A percentile compares a stretch with the other conserved stretches of the same genome.
Conservation (phyloP, 2,113 vertebrate species). For the Menidia beryllina region DNA sequence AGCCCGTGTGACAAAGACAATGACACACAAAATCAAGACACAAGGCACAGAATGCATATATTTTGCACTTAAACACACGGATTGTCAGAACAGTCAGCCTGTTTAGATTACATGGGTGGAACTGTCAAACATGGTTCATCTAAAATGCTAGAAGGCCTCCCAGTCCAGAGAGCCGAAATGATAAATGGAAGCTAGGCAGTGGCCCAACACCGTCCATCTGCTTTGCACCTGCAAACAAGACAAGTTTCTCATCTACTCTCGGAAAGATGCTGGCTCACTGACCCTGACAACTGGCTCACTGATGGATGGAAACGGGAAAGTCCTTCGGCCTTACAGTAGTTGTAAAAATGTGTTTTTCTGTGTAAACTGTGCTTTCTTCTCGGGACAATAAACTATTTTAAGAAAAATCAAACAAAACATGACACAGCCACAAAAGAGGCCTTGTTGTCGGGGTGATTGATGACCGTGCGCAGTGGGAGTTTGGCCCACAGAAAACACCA, state of each 20-base stretch:
- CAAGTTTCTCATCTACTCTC: background rate
- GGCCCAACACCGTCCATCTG: conserved; percentile 51
- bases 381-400: conserved; percentile 2
- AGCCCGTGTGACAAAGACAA: no score
- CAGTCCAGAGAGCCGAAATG: conserved; percentile 31
- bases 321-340: background rate
- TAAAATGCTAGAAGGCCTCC: conserved; percentile 30
- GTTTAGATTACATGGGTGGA: conserved; percentile 50
- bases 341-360: conserved; percentile 6
- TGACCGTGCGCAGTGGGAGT: conserved; percentile 50
- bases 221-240: conserved; percentile 49
- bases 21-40: background rate
- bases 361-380: conserved; percentile 2
- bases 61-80: conserved; percentile 40
- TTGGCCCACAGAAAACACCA: conserved; percentile 30
- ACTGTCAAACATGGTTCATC: conserved; percentile 64
- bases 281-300: background rate
- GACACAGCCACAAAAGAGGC: conserved; percentile 49
- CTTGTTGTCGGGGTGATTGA: conserved; percentile 42
- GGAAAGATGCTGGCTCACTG: conserved; percentile 20
- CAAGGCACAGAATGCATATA: conserved; percentile 18
- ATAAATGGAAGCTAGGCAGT: conserved; percentile 57
- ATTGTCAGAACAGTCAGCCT: conserved; percentile 27
- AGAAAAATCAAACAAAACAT: conserved; percentile 13
- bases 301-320: background rate